These are phyloP conservation scores for Diploscapter pachys DNA, from an alignment of 1,140 invertebrate genomes.

Conservation along the genomic window DNA sequence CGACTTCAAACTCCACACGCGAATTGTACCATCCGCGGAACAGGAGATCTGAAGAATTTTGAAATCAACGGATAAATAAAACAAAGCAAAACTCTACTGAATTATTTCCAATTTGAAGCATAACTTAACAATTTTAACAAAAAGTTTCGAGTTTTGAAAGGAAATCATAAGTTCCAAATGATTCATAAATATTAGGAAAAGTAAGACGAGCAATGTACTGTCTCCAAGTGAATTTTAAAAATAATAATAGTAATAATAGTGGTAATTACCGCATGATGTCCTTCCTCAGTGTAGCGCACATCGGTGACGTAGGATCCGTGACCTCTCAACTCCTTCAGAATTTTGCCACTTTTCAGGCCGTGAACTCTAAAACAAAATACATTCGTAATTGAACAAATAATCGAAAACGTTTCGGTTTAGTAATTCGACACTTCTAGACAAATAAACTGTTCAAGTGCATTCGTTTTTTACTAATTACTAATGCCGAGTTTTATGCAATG, in stretches of 20 bases:
- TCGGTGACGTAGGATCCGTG: slow-evolving; percentile 97
- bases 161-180: background rate
- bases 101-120: too few relatives aligned
- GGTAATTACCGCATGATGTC: slow-evolving; percentile 71
- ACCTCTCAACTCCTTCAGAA: slow-evolving; percentile 92
- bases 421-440: too few relatives aligned
- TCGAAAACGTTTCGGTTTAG: slow-evolving; percentile 21
- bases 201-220: background rate
- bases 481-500: too few relatives aligned
- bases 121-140: background rate
- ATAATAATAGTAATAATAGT: background rate
- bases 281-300: slow-evolving; percentile 86
- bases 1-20: too few relatives aligned
- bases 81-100: too few relatives aligned
- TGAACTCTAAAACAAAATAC: slow-evolving; percentile 72
- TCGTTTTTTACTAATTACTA: too few relatives aligned
- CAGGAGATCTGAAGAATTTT: too few relatives aligned
- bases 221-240: background rate
- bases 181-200: background rate
- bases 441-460: too few relatives aligned
- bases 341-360: slow-evolving; percentile 95
- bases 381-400: slow-evolving; percentile 11
- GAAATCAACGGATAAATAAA: too few relatives aligned
- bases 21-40: too few relatives aligned
- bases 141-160: background rate